A percentile compares a stretch with the other conserved stretches of the same genome.
These are phyloP conservation scores for Harmothoe impar DNA, from an alignment of 2,888 invertebrate species.

Conservation along the genomic window DNA sequence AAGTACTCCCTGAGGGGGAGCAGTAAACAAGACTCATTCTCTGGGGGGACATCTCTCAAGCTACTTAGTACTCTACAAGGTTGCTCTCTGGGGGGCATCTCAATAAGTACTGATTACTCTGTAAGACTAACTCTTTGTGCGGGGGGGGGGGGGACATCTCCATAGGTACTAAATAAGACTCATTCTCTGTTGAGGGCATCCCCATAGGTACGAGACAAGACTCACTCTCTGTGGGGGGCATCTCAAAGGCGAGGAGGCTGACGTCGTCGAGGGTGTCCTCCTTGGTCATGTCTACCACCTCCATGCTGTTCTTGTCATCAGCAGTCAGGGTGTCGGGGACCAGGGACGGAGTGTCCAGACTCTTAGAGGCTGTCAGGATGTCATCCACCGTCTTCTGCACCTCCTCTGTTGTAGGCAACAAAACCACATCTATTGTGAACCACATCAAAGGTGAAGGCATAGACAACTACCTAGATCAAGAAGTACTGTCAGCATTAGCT, in stretches of 20 bases:
- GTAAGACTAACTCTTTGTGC: no score
- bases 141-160: no score
- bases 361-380: slow-evolving; percentile 74
- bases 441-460: background rate
- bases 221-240: slow-evolving; percentile 25
- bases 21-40: no score
- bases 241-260: slow-evolving; percentile 49
- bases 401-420: slow-evolving; percentile 28
- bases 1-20: no score
- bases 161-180: no score
- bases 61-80: no score
- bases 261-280: slow-evolving; percentile 51
- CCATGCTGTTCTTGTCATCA: background rate
- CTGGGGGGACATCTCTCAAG: no score
- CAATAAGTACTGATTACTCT: no score
- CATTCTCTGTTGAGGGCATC: no score
- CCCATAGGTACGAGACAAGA: background rate
- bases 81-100: no score
- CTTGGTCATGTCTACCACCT: background rate
- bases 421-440: background rate
- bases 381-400: slow-evolving; percentile 74
- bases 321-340: slow-evolving; percentile 66
- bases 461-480: no score
- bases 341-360: slow-evolving; percentile 72
- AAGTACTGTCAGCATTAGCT: no score